Evolutionary conservation across 2,888 invertebrate species (phyloP).

Genomic region (Hemistola chrysoprasaria): DNA sequence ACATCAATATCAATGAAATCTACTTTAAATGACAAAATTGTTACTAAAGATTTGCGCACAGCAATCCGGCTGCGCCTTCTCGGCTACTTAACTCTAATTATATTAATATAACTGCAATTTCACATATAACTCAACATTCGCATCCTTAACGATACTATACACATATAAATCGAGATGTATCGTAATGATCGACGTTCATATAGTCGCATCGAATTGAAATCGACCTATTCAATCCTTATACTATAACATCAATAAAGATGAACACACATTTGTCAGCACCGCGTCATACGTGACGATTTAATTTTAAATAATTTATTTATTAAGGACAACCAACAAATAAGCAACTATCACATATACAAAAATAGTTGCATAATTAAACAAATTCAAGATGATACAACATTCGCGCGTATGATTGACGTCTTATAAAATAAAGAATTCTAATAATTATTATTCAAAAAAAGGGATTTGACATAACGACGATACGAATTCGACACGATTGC

Average conservation of each 20-base stretch:
- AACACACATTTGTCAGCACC: constrained; percentile 63
- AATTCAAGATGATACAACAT: too few relatives aligned
- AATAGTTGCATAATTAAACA: too few relatives aligned
- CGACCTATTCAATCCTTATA: constrained; percentile 50
- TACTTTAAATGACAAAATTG: constrained; percentile 6
- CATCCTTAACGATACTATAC: constrained; percentile 1
- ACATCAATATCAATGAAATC: constrained; percentile 9
- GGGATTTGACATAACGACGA: too few relatives aligned
- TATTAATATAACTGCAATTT: constrained; percentile 42
- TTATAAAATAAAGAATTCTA: too few relatives aligned
- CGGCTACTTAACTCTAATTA: constrained; percentile 49
- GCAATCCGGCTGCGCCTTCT: constrained; percentile 26
- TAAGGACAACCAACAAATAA: too few relatives aligned
- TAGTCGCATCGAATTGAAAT: constrained; percentile 36
- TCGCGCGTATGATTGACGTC: too few relatives aligned
- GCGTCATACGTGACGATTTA: too few relatives aligned
- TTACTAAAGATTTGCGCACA: constrained; percentile 1
- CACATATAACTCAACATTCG: constrained; percentile 28
- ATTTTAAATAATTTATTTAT: too few relatives aligned
- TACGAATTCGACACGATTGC: too few relatives aligned
- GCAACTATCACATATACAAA: too few relatives aligned
- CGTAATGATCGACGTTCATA: neutral
- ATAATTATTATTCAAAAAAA: too few relatives aligned
- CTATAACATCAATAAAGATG: constrained; percentile 53
- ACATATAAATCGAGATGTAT: neutral